Percentiles rank a stretch among this genome's conserved stretches.
Conservation (phyloP, 2,888 invertebrate genomes). For the Erannis defoliaria region DNA sequence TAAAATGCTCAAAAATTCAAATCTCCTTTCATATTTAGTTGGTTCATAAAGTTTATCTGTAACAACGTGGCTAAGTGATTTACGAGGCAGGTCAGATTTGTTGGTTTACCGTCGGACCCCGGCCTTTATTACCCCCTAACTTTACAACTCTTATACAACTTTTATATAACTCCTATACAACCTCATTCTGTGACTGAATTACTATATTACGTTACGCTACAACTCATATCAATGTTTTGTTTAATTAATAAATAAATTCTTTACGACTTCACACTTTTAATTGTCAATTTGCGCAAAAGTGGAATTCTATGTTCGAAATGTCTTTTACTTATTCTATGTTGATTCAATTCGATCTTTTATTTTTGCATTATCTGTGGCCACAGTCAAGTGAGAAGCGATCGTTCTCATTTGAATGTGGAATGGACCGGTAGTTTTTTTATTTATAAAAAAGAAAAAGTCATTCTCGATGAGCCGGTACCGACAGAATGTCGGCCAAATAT, state of each 20-base stretch:
- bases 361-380: constrained; percentile 45
- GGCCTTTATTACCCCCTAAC: constrained; percentile 71
- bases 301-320: constrained; percentile 29
- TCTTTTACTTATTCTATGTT: constrained; percentile 34
- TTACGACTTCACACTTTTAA: constrained; percentile 59
- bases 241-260: constrained; percentile 51
- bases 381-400: constrained; percentile 65
- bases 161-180: constrained; percentile 72
- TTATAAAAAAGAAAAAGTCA: constrained; percentile 48
- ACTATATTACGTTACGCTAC: constrained; percentile 59
- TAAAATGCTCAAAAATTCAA: constrained; percentile 29
- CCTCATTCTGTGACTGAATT: constrained; percentile 56
- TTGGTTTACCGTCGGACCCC: constrained; percentile 82
- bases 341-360: constrained; percentile 30
- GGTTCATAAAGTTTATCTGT: constrained; percentile 80
- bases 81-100: constrained; percentile 85
- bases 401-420: constrained; percentile 70
- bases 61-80: constrained; percentile 84
- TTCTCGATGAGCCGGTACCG: constrained; percentile 35
- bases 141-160: constrained; percentile 77
- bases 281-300: constrained; percentile 46
- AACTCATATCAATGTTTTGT: constrained; percentile 49
- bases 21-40: constrained; percentile 65
- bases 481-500: constrained; percentile 40
- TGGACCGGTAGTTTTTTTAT: constrained; percentile 66